Base-by-base conservation (phyloP, 2,113 vertebrate species). In the Silurus asotus region DNA sequence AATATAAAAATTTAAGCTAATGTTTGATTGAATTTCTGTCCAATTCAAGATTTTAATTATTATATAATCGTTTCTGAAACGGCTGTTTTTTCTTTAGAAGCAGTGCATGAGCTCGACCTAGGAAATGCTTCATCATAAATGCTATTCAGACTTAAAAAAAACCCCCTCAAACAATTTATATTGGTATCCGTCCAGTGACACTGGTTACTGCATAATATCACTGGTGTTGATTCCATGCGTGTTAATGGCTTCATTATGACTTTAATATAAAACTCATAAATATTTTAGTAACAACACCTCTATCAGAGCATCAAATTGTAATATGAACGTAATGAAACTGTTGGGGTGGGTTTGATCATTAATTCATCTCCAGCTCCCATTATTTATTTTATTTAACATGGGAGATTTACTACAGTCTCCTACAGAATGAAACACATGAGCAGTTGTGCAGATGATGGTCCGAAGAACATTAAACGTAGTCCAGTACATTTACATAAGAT, bases 351-450 rank as follows among this genome's bases (percentile, higher is more conserved):
- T 58, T 74, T 23, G 53, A 55, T 67, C 20, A 23, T 64, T 19
- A 74, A 81, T 53, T n/a, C 19, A 48, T 61, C 11, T 11, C 8
- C 23, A 62, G 20, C 51, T 70, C 70, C 13, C 59, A 20, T 79
- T 85, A 28, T 79, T 79, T 56, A 67, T 6, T 37, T 85, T 56
- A 65, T 13, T 14, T 86, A 59, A n/a, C 53, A 49, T n/a, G 28
- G 0, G 19, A 70, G 51, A 69, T 72, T 74, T 64, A 53, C 80
- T 59, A 8, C 67, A 25, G 37, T 37, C 37, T 37, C 37, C n/a
- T n/a, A n/a, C n/a, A n/a, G 17, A 49, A 37, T 37, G 37, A 37
- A 2, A 37, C 37, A 37, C 37, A 37, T 2, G 37, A 37, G 37
- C 37, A 37, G 37, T 37, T 37, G 37, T 37, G 37, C 37, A 37